Base-by-base conservation (phyloP, 2,113 vertebrate species). In the Bostrychus sinensis region DNA sequence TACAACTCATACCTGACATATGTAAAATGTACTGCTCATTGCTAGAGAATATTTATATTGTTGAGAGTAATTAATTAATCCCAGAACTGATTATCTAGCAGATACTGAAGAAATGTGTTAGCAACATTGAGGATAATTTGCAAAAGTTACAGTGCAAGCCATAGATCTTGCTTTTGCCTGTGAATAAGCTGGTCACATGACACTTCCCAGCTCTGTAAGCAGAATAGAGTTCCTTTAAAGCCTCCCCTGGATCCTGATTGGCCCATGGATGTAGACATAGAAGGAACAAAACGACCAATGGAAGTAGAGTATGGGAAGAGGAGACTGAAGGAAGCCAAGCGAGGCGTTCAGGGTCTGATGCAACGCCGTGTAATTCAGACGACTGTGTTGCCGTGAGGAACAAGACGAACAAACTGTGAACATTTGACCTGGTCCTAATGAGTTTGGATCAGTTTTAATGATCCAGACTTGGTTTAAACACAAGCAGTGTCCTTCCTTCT, bases 341-440 rank as follows among this genome's bases (percentile, higher is more conserved):
- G 65, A 75, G 51, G 58, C 48, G 43, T 23, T 79, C 71, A 70
- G 63, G 7, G 67, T 83, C 86, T 89, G 87, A 89, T 85, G 82
- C 78, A 85, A 87, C 70, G 65, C 67, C 23, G 67, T 77, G 87
- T 57, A 85, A 51, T 26, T 51, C 48, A 30, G 48, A 51, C 25
- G 1, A 51, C 25, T 51, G 48, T 25, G 48, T 28, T 28, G 13
- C 12, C 26, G 46, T 5, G 20, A 11, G 20, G 2, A 11, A 22
- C 6, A 10, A 22, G 43, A 83, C 70, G 56, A 39, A 58, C 63
- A 54, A 30, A 19, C 11, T 37, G 32, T 66, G 53, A 66, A 61
- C 46, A 16, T 28, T 25, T 51, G 22, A 51, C 46, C 42, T 20
- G 3, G 23, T 26, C 7, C 46, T 50, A 16, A 48, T 14, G 22